Conservation (phyloP, 1,140 invertebrate species). For the Drosophila navojoa region DNA sequence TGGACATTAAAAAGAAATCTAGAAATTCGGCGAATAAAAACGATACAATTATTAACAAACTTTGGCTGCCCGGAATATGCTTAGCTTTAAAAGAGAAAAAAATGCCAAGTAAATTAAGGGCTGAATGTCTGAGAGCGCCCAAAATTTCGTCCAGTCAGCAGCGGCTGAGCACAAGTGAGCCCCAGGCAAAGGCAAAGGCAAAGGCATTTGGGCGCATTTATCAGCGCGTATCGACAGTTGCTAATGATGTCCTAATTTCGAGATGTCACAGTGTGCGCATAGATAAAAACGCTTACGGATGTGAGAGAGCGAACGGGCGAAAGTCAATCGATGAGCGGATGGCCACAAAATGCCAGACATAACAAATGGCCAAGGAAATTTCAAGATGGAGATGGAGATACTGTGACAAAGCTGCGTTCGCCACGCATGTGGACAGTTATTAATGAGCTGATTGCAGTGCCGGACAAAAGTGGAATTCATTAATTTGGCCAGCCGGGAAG, state of each 20-base stretch:
- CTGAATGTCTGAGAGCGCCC: not conserved
- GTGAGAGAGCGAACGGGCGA: constrained; percentile 19
- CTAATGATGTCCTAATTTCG: constrained; percentile 82
- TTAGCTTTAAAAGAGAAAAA: constrained; percentile 37
- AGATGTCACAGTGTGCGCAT: constrained; percentile 72
- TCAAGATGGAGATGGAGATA: constrained; percentile 12
- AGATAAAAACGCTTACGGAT: constrained; percentile 54
- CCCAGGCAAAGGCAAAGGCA: constrained; percentile 14
- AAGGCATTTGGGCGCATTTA: constrained; percentile 50
- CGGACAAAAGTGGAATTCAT: constrained; percentile 68
- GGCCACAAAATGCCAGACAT: constrained; percentile 45
- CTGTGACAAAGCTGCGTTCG: constrained; percentile 30
- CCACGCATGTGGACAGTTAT: constrained; percentile 77
- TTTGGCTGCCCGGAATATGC: not conserved
- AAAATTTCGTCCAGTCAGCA: constrained; percentile 19
- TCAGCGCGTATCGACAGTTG: constrained; percentile 76
- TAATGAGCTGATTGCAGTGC: constrained; percentile 53
- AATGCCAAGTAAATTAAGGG: constrained; percentile 42
- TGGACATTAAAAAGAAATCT: constrained; percentile 11
- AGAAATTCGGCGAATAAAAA: constrained; percentile 1
- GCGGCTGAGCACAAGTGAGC: constrained; percentile 1
- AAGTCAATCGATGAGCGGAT: constrained; percentile 59
- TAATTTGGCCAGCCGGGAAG: constrained; percentile 51
- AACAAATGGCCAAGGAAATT: constrained; percentile 61
- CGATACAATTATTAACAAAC: constrained; percentile 9